phyloP scores from a whole-genome alignment of 1,140 invertebrate genomes.

The Trichomalopsis sarcophagae region DNA sequence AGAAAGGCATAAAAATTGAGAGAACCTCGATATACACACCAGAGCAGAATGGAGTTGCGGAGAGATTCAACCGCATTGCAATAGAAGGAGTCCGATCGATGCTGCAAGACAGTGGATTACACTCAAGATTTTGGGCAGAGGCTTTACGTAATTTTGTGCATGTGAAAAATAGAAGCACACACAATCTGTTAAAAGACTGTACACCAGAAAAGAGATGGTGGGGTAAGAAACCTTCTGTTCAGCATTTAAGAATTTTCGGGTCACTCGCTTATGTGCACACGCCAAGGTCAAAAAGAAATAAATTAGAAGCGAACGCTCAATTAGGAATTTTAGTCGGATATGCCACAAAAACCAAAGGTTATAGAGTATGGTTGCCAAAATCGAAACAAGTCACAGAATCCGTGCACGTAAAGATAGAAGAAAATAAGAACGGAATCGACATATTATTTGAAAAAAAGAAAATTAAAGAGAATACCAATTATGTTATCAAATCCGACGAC shows the following conservation, averaged over 20 bases:
- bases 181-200: not conserved
- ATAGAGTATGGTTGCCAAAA: slow-evolving; percentile 30
- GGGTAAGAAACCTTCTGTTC: slow-evolving; percentile 32
- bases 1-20: not conserved
- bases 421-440: slow-evolving; percentile 25
- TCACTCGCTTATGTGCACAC: slow-evolving; percentile 35
- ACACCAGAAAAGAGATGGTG: slow-evolving; percentile 41
- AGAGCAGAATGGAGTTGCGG: not conserved
- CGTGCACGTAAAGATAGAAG: slow-evolving; percentile 30
- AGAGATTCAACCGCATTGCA: slow-evolving; percentile 1
- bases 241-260: slow-evolving; percentile 42
- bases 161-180: slow-evolving; percentile 37
- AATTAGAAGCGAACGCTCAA: slow-evolving; percentile 26
- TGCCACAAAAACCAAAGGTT: slow-evolving; percentile 22
- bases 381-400: slow-evolving; percentile 8
- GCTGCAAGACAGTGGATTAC: not conserved
- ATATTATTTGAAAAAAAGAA: not conserved
- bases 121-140: not conserved
- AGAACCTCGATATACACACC: not conserved
- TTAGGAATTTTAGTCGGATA: slow-evolving; percentile 37
- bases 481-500: not conserved
- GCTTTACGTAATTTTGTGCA: not conserved
- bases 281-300: slow-evolving; percentile 31
- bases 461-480: not conserved
- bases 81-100: not conserved